phyloP scores from a whole-genome alignment of 1,140 invertebrate genomes.

The Neoseiulus cucumeris region DNA sequence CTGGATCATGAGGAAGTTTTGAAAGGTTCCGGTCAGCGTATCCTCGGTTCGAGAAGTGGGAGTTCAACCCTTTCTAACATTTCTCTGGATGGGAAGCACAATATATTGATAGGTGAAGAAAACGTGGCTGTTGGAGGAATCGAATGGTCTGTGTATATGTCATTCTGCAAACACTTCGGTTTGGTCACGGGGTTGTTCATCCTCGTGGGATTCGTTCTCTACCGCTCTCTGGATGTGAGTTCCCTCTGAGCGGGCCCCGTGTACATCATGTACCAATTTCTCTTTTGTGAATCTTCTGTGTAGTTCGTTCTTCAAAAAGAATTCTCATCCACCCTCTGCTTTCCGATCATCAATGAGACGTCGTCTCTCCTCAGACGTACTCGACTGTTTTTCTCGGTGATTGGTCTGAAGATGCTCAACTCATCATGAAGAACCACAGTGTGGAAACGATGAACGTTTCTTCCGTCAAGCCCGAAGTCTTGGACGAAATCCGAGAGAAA shows the following conservation, averaged over 20 bases:
- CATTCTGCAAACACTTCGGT: constrained; percentile 21
- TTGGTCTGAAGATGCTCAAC: constrained; percentile 25
- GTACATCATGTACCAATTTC: not conserved
- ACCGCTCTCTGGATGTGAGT: not conserved
- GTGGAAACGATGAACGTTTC: not conserved
- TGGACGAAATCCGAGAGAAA: not conserved
- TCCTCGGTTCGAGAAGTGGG: too few species aligned
- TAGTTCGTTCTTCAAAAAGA: too few species aligned
- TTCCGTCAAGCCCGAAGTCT: not conserved
- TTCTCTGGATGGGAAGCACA: not conserved
- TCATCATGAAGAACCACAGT: not conserved
- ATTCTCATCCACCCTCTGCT: too few species aligned
- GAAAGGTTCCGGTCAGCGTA: too few species aligned
- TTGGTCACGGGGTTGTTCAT: constrained; percentile 20
- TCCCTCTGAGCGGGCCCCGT: too few species aligned
- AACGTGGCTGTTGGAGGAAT: constrained; percentile 12
- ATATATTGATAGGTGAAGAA: constrained; percentile 11
- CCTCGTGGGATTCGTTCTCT: not conserved
- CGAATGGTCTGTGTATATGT: constrained; percentile 23
- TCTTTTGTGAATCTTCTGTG: too few species aligned
- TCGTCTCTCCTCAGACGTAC: too few species aligned
- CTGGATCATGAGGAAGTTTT: too few species aligned
- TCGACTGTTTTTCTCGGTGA: constrained; percentile 52
- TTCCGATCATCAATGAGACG: too few species aligned
- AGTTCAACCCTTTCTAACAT: too few species aligned